A percentile compares a stretch with the other conserved stretches of the same genome.
Conservation (phyloP, 1,140 invertebrate genomes). For the Stegodyphus mimosarum region DNA sequence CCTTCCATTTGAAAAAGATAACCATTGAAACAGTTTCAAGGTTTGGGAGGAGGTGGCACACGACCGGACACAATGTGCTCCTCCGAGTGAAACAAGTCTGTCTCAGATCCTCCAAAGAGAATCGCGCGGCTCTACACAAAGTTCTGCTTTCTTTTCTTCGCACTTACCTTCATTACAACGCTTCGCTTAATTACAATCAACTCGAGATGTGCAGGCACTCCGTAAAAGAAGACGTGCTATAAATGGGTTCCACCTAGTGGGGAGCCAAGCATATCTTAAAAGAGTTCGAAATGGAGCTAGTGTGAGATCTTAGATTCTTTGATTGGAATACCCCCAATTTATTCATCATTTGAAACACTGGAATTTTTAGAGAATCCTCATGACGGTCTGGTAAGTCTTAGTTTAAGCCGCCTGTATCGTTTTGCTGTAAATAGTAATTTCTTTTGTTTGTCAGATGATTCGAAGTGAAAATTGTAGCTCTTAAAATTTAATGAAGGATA, state of each 20-base stretch:
- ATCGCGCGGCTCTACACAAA: not conserved
- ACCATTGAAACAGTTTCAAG: slow-evolving; percentile 55
- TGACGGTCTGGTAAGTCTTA: not conserved
- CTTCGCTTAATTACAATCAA: not conserved
- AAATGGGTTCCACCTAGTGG: not conserved
- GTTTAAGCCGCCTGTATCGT: no score
- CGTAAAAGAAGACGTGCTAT: not conserved
- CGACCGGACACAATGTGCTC: slow-evolving; percentile 52
- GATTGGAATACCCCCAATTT: no score
- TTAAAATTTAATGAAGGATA: no score
- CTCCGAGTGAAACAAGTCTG: slow-evolving; percentile 17
- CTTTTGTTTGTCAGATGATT: no score
- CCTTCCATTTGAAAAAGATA: slow-evolving; percentile 43
- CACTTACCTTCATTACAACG: not conserved
- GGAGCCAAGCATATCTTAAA: not conserved
- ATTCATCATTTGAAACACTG: not conserved
- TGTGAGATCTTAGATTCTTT: no score
- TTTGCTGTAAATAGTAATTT: no score
- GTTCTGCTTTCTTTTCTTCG: not conserved
- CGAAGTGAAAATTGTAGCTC: no score
- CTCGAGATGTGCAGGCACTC: not conserved
- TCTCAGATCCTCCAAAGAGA: not conserved
- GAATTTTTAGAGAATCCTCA: not conserved
- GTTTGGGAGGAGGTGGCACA: slow-evolving; percentile 52
- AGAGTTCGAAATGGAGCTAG: not conserved